These are phyloP conservation scores for Rhinella marina DNA, from an alignment of 2,797 vertebrate species.

Conservation along the genomic window DNA sequence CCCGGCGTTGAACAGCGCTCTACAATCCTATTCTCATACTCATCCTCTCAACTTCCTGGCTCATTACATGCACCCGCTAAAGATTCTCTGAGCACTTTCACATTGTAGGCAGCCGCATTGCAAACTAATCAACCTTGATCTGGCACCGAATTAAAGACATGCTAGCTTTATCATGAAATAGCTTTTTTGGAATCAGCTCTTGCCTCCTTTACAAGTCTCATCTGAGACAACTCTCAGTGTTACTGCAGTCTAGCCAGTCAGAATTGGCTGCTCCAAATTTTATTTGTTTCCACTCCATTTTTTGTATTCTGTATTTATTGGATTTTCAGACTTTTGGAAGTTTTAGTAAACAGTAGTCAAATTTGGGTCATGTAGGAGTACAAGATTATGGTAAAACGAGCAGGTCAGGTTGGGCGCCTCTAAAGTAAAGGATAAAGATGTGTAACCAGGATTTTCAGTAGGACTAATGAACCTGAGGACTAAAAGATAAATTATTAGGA, in stretches of 20 bases:
- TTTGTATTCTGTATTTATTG: no score
- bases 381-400: no score
- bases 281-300: no score
- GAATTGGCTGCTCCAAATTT: neutral
- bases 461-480: no score
- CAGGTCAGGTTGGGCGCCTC: no score
- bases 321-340: no score
- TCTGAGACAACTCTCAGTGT: neutral
- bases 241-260: neutral
- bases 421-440: no score
- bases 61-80: constrained; percentile 74
- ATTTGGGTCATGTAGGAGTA: no score
- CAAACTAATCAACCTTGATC: constrained; percentile 73
- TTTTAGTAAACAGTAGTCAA: no score
- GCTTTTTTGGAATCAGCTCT: constrained; percentile 62
- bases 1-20: constrained; percentile 68
- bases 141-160: constrained; percentile 72
- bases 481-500: no score
- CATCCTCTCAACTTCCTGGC: constrained; percentile 71
- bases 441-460: no score
- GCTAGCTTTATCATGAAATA: constrained; percentile 66
- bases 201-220: constrained; percentile 13
- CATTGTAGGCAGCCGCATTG: constrained; percentile 68
- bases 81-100: constrained; percentile 69
- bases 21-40: constrained; percentile 73